A percentile compares a stretch with the other conserved stretches of the same genome.
Conservation (phyloP, 2,797 vertebrate species). For the Takifugu rubripes region DNA sequence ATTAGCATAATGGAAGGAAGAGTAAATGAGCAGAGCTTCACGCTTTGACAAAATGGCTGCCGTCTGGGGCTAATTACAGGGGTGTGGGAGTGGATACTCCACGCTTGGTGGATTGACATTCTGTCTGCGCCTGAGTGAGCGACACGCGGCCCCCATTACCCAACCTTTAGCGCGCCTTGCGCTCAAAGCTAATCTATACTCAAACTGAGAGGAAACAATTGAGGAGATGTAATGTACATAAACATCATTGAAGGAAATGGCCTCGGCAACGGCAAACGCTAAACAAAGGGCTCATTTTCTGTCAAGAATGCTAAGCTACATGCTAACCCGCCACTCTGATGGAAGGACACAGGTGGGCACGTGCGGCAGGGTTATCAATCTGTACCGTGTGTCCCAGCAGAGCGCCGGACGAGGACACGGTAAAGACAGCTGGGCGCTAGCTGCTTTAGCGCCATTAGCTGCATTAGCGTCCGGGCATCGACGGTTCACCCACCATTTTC, state of each 20-base stretch:
- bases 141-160: no score
- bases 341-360: neutral
- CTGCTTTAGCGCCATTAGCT: no score
- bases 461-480: no score
- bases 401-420: no score
- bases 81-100: slow-evolving; percentile 17
- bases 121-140: neutral
- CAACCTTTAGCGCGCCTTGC: no score
- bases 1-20: slow-evolving; percentile 59
- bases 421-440: no score
- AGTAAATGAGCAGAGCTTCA: slow-evolving; percentile 45
- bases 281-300: slow-evolving; percentile 8
- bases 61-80: slow-evolving; percentile 41
- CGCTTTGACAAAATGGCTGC: slow-evolving; percentile 56
- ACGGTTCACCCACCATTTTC: slow-evolving; percentile 82
- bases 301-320: neutral
- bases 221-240: neutral
- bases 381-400: neutral
- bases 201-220: neutral
- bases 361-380: slow-evolving; percentile 22
- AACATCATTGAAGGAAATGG: neutral
- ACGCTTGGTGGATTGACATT: slow-evolving; percentile 21
- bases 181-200: neutral
- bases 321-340: slow-evolving; percentile 7
- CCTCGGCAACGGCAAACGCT: slow-evolving; percentile 18